Conservation (phyloP, 1,140 invertebrate species). For the Hydropsyche tenuis region DNA sequence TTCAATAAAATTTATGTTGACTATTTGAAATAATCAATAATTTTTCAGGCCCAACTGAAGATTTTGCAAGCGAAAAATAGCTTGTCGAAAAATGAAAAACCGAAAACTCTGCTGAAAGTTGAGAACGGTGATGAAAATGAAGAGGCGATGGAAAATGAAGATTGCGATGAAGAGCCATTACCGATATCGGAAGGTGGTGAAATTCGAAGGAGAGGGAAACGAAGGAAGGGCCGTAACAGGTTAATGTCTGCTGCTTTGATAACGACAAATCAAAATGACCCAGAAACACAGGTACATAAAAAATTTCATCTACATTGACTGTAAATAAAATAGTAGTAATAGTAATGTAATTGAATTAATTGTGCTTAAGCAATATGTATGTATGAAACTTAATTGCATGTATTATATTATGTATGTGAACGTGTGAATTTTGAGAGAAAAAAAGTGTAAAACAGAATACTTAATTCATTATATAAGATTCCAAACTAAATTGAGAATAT, state of each 20-base stretch:
- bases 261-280: conserved; percentile 61
- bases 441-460: no score
- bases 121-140: conserved; percentile 49
- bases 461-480: no score
- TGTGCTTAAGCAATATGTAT: no score
- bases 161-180: conserved; percentile 51
- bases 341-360: not conserved
- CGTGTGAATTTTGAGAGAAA: no score
- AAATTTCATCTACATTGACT: not conserved
- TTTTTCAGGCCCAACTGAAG: conserved; percentile 58
- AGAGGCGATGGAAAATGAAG: conserved; percentile 49
- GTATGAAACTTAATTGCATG: no score
- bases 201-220: conserved; percentile 58
- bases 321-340: not conserved
- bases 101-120: conserved; percentile 6
- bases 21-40: not conserved
- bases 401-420: no score
- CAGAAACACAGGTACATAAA: conserved; percentile 66
- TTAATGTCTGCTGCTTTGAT: conserved; percentile 61
- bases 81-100: conserved; percentile 20
- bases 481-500: no score
- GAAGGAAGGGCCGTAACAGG: conserved; percentile 58
- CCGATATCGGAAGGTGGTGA: conserved; percentile 51
- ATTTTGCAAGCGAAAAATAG: conserved; percentile 53
- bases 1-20: not conserved